A percentile compares a stretch with the other conserved stretches of the same genome.
phyloP scores from a whole-genome alignment of 2,797 vertebrate genomes.

The Sebastes elongatus region DNA sequence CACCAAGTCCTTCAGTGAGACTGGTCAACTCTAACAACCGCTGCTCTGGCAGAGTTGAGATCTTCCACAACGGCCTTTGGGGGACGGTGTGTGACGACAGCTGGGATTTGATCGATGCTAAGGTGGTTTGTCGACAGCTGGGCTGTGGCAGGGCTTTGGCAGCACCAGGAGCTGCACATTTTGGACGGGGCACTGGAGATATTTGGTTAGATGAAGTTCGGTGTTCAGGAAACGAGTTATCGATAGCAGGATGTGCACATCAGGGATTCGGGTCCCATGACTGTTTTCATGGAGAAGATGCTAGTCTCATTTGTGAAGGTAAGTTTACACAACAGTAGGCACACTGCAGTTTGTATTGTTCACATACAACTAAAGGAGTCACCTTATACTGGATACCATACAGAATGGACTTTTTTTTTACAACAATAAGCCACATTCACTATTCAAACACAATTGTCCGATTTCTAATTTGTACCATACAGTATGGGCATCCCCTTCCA shows the following conservation, averaged over 20 bases:
- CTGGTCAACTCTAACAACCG: not conserved
- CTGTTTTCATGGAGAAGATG: not conserved
- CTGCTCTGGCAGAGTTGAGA: constrained; percentile 8
- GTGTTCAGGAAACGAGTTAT: not conserved
- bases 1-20: not conserved
- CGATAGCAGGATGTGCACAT: not conserved
- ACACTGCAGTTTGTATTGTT: not conserved
- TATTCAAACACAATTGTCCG: not conserved
- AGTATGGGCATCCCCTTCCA: not conserved
- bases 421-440: not conserved
- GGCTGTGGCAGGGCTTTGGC: accelerated
- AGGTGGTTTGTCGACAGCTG: not conserved
- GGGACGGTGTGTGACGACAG: not conserved
- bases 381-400: not conserved
- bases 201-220: not conserved
- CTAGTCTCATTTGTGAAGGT: not conserved
- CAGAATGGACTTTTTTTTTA: not conserved
- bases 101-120: not conserved
- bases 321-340: not conserved
- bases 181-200: not conserved
- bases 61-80: not conserved
- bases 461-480: not conserved
- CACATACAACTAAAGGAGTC: not conserved
- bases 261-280: not conserved
- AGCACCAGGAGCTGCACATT: accelerated